Conservation (phyloP, 2,888 invertebrate species). For the Thecophora atra region DNA sequence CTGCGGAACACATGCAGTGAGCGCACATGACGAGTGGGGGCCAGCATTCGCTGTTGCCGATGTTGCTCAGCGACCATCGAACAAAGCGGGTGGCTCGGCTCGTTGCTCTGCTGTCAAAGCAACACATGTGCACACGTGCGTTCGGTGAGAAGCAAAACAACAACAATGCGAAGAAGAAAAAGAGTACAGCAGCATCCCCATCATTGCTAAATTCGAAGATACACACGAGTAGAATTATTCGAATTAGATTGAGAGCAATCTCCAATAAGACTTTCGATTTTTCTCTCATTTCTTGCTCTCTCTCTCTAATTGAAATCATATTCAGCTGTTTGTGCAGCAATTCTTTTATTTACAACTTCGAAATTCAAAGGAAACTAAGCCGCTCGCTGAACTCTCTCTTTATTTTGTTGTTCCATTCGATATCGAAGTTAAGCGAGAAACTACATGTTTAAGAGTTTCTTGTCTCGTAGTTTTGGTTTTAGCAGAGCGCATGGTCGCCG, state of each 20-base stretch:
- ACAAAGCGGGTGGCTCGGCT: too few relatives aligned
- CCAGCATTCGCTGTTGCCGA: too few relatives aligned
- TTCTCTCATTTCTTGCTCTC: neutral
- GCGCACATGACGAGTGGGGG: neutral
- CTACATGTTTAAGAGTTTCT: too few relatives aligned
- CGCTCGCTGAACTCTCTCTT: too few relatives aligned
- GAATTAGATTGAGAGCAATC: neutral
- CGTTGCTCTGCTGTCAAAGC: constrained; percentile 51
- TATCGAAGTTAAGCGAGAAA: too few relatives aligned
- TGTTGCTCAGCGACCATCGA: neutral
- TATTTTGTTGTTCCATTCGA: too few relatives aligned
- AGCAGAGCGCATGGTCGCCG: constrained; percentile 30
- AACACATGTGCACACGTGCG: constrained; percentile 55
- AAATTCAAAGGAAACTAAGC: neutral
- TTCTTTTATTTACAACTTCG: neutral
- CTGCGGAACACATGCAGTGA: neutral
- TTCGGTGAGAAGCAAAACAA: constrained; percentile 29
- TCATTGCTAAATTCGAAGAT: neutral
- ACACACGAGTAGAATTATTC: neutral
- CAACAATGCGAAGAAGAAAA: constrained; percentile 34
- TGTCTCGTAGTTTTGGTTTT: neutral
- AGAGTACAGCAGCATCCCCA: constrained; percentile 24
- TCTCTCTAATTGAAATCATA: neutral
- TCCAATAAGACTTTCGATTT: neutral
- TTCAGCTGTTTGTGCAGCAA: constrained; percentile 1